Base-by-base conservation (phyloP, 2,888 invertebrate genomes). In the Entomobrya proxima region DNA sequence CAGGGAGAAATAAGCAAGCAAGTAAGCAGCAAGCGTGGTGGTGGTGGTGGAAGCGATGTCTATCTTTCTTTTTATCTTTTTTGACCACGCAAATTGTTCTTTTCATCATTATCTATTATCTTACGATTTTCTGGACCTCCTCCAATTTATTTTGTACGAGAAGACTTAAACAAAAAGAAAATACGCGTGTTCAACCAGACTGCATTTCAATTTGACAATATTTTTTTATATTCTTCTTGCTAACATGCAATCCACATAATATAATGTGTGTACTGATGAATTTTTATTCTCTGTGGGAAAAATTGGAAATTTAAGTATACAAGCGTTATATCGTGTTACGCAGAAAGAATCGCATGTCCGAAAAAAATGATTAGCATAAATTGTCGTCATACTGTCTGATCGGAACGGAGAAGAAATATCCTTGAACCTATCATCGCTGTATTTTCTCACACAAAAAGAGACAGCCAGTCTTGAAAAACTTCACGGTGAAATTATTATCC, bases 1-100 rank as follows among this genome's bases (percentile, higher is more conserved):
- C 21, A n/a, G n/a, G n/a, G n/a, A n/a, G n/a, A n/a, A n/a, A n/a
- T n/a, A n/a, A n/a, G n/a, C n/a, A n/a, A n/a, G n/a, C n/a, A n/a
- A n/a, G n/a, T n/a, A n/a, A n/a, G n/a, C n/a, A n/a, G n/a, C n/a
- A n/a, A n/a, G n/a, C n/a, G 72, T 44, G 44, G 35, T 44, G 44
- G 24, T 40, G 35, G 55, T 55, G 69, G 64, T 79, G 79, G 52
- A 64, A 27, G 27, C 64, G 82, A 79, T 79, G 85, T 79, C 76
- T 85, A 79, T 85, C 78, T 84, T 44, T 77, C 37, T 76, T n/a
- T n/a, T n/a, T n/a, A n/a, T n/a, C n/a, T n/a, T n/a, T n/a, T n/a
- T 75, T 85, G 85, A 80, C 85, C 85, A 85, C 85, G 85, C 85
- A 85, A 85, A 85, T 85, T 85, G 85, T 85, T 85, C 85, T 80